Evolutionary conservation across 92 coral and sea anemone species (phyloP).

Genomic region (Epizoanthus illoricatus): DNA sequence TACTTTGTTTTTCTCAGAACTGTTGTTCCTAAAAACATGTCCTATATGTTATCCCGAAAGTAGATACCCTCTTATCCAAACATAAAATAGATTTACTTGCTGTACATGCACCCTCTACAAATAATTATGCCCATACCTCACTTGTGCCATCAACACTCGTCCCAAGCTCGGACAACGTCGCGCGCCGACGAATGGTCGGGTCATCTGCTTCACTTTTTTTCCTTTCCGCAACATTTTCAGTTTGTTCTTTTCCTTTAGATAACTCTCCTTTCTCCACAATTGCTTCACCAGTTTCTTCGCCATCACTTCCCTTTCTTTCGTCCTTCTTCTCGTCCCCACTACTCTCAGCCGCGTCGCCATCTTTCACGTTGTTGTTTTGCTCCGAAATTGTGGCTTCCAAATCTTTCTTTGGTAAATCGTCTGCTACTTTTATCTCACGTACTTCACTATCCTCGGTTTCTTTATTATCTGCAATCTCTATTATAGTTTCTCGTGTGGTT

Average conservation of each 20-base stretch:
- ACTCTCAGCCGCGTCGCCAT: neutral
- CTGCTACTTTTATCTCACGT: neutral
- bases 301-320: constrained; percentile 21
- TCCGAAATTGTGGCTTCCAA: neutral
- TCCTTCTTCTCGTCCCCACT: constrained; percentile 38
- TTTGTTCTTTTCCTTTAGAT: neutral
- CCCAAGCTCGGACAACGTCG: constrained; percentile 33
- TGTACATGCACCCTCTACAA: too few relatives aligned
- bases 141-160: constrained; percentile 22
- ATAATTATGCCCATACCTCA: too few relatives aligned
- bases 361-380: neutral
- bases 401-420: constrained; percentile 1
- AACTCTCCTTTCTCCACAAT: neutral
- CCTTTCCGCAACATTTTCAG: constrained; percentile 3
- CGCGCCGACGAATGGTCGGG: constrained; percentile 28
- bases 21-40: too few relatives aligned
- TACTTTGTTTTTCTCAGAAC: too few relatives aligned
- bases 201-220: constrained; percentile 22
- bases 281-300: constrained; percentile 13
- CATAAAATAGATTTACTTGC: too few relatives aligned
- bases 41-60: too few relatives aligned
- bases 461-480: constrained; percentile 18
- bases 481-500: constrained; percentile 4
- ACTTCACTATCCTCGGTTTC: neutral
- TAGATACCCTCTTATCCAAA: too few relatives aligned